These are phyloP conservation scores for Exephanes ischioxanthus DNA, from an alignment of 2,888 invertebrate species.

Conservation along the genomic window DNA sequence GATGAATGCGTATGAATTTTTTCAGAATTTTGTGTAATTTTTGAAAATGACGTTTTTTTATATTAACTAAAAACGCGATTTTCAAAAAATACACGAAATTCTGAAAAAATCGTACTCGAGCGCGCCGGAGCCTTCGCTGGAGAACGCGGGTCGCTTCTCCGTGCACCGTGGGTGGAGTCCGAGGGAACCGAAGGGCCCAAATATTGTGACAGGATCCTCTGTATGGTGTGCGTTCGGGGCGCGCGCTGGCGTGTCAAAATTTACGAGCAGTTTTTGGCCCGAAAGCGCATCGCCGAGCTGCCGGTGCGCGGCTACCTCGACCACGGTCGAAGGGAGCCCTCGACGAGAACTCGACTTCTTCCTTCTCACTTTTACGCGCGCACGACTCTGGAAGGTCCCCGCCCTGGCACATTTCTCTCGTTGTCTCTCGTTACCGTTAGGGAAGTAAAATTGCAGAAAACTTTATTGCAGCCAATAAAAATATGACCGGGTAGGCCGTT, in stretches of 20 bases:
- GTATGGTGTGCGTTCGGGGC: constrained; percentile 15
- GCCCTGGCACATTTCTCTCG: constrained; percentile 27
- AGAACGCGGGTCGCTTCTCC: constrained; percentile 2
- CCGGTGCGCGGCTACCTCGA: constrained; percentile 24
- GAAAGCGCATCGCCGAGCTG: constrained; percentile 44
- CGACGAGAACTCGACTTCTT: constrained; percentile 27
- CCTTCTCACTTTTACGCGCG: not conserved
- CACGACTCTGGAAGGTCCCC: not conserved
- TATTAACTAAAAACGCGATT: no score
- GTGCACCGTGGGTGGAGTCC: constrained; percentile 50
- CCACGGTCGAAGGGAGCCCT: constrained; percentile 23
- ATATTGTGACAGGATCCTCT: constrained; percentile 71
- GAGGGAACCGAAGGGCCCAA: constrained; percentile 56
- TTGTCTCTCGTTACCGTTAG: constrained; percentile 70
- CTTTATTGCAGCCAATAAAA: constrained; percentile 76
- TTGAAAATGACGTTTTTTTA: no score
- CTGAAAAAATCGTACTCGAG: not conserved
- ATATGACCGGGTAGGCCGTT: constrained; percentile 56
- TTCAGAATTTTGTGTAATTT: no score
- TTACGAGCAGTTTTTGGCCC: constrained; percentile 60
- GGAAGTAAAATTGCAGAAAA: constrained; percentile 66
- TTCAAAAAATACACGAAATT: no score
- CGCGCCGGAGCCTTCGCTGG: constrained; percentile 43
- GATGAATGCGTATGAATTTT: no score
- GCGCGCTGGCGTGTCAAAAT: constrained; percentile 49